These are phyloP conservation scores for Malacoctenus gilli DNA, from an alignment of 2,797 vertebrate genomes.

Conservation along the genomic window DNA sequence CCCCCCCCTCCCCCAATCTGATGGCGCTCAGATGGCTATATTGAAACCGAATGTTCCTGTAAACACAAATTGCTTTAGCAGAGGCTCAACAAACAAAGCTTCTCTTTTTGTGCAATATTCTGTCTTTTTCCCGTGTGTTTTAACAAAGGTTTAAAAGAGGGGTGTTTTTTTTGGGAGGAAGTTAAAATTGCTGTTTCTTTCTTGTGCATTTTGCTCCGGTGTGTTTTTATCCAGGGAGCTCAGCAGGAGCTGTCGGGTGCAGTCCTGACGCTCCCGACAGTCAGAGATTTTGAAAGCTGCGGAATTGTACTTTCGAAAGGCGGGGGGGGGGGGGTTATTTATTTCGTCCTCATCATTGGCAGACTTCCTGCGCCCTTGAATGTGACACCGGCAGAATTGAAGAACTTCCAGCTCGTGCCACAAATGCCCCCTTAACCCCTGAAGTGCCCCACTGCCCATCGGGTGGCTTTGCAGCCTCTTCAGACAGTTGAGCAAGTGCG, in stretches of 20 bases:
- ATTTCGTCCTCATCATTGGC: constrained; percentile 28
- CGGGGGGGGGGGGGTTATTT: constrained; percentile 6
- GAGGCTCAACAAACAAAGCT: not conserved
- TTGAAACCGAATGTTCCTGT: too few species aligned
- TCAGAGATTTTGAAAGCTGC: constrained; percentile 34
- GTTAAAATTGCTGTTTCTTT: constrained; percentile 1
- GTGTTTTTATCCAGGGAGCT: constrained; percentile 11
- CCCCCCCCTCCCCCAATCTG: not conserved
- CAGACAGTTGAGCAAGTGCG: too few species aligned
- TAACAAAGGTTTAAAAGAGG: constrained; percentile 1
- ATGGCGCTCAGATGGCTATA: constrained; percentile 6
- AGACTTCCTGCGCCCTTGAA: constrained; percentile 8
- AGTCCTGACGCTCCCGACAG: constrained; percentile 23
- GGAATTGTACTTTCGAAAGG: constrained; percentile 23
- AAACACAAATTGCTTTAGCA: constrained; percentile 23
- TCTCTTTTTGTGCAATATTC: not conserved
- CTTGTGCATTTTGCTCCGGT: not conserved
- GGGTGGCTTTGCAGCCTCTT: too few species aligned
- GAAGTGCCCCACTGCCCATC: too few species aligned
- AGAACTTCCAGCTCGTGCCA: not conserved
- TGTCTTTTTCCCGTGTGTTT: constrained; percentile 2
- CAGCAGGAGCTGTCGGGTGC: constrained; percentile 21
- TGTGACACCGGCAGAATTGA: not conserved
- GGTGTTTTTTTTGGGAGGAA: constrained; percentile 6
- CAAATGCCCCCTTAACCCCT: too few species aligned